These are phyloP conservation scores for Australoheros facetus DNA, from an alignment of 2,797 vertebrate genomes.

Conservation along the genomic window DNA sequence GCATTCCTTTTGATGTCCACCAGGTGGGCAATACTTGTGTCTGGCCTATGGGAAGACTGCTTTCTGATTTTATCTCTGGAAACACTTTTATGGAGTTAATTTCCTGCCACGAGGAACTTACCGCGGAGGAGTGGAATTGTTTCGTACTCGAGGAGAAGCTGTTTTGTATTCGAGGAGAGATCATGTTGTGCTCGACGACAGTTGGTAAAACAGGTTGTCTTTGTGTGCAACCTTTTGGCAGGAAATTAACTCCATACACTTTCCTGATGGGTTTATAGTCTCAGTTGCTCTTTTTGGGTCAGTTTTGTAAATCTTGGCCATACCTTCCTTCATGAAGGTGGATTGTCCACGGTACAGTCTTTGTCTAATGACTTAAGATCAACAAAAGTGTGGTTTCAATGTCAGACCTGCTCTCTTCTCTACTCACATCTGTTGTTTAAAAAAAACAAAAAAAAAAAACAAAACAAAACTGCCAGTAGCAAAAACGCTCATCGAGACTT, in stretches of 20 bases:
- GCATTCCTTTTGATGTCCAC: neutral
- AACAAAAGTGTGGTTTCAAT: neutral
- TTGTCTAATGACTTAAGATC: neutral
- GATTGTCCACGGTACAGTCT: neutral
- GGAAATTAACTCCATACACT: too few species aligned
- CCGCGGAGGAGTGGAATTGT: too few species aligned
- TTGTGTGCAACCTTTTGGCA: too few species aligned
- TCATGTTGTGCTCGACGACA: too few species aligned
- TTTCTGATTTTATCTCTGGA: too few species aligned
- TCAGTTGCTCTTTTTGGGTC: too few species aligned
- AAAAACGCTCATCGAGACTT: neutral
- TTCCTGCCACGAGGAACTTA: too few species aligned
- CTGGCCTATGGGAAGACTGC: neutral
- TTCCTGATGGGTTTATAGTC: too few species aligned
- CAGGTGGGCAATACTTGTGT: neutral
- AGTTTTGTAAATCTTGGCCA: neutral
- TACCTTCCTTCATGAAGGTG: neutral
- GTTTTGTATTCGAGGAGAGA: too few species aligned
- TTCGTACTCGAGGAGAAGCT: too few species aligned
- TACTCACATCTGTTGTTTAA: neutral
- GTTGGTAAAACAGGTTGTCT: too few species aligned
- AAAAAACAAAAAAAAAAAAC: accelerated
- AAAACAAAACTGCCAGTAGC: neutral
- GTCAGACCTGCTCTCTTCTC: neutral
- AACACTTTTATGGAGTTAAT: too few species aligned